Evolutionary conservation across 1,140 invertebrate species (phyloP).

Genomic region (Dreissena polymorpha): DNA sequence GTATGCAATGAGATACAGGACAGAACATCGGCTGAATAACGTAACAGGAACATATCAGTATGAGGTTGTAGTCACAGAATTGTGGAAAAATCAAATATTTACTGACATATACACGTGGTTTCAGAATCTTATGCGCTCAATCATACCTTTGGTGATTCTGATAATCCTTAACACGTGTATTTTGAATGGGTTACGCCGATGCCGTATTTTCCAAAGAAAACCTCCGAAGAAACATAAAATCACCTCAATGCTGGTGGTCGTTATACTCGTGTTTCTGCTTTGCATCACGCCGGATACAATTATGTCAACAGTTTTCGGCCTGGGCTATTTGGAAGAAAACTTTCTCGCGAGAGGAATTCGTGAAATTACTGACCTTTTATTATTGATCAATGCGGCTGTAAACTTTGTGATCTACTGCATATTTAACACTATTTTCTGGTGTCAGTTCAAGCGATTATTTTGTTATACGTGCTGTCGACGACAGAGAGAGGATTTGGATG

Average conservation of each 20-base stretch:
- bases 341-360: conserved; percentile 82
- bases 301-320: conserved; percentile 80
- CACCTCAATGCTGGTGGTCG: conserved; percentile 87
- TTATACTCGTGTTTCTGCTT: conserved; percentile 87
- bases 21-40: conserved; percentile 60
- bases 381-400: conserved; percentile 85
- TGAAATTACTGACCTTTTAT: conserved; percentile 88
- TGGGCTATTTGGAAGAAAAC: conserved; percentile 74
- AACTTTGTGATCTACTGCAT: conserved; percentile 90
- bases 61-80: conserved; percentile 66
- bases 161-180: conserved; percentile 84
- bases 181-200: conserved; percentile 83
- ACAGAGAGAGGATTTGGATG: background rate
- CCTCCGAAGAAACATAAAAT: conserved; percentile 80
- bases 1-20: conserved; percentile 72
- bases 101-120: conserved; percentile 84
- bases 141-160: conserved; percentile 81
- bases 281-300: conserved; percentile 87
- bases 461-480: conserved; percentile 43
- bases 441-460: conserved; percentile 64
- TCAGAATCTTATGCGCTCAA: conserved; percentile 84
- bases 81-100: conserved; percentile 82
- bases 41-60: conserved; percentile 46
- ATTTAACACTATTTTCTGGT: conserved; percentile 86
- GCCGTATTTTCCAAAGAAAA: conserved; percentile 63